Percentiles rank a stretch among this genome's conserved stretches.
Conservation (phyloP, 35 echinoderm and acorn worm species). For the Heliocidaris tuberculata region DNA sequence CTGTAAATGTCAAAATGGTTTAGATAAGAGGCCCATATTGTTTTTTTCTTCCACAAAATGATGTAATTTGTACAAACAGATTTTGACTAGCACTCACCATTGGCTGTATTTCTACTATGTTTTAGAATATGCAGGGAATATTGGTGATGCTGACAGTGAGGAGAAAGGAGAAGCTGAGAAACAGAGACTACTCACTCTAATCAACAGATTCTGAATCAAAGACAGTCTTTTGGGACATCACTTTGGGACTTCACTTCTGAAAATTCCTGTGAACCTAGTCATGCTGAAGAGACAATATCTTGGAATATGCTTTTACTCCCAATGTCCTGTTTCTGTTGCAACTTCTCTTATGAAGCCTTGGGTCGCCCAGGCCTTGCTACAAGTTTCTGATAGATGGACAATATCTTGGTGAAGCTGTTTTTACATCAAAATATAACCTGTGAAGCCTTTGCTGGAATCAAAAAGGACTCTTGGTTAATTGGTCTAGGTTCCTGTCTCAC, state of each 20-base stretch:
- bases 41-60: too few species aligned
- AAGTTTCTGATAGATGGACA: neutral
- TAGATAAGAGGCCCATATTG: too few species aligned
- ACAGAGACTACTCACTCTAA: conserved; percentile 74
- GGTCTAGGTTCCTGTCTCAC: neutral
- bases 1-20: too few species aligned
- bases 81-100: neutral
- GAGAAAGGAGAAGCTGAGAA: conserved; percentile 83
- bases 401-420: neutral
- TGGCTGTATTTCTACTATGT: conserved; percentile 13
- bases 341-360: neutral
- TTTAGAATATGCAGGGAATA: conserved; percentile 97
- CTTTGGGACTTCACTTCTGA: neutral
- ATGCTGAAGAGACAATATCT: neutral
- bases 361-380: neutral
- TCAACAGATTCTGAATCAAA: conserved; percentile 72
- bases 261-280: neutral
- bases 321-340: neutral
- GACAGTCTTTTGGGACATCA: neutral
- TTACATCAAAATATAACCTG: neutral
- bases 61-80: neutral
- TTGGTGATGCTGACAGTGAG: conserved; percentile 89
- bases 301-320: neutral
- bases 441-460: neutral
- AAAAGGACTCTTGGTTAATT: neutral